phyloP scores from a whole-genome alignment of 1,140 invertebrate species.

The Araneus ventricosus region DNA sequence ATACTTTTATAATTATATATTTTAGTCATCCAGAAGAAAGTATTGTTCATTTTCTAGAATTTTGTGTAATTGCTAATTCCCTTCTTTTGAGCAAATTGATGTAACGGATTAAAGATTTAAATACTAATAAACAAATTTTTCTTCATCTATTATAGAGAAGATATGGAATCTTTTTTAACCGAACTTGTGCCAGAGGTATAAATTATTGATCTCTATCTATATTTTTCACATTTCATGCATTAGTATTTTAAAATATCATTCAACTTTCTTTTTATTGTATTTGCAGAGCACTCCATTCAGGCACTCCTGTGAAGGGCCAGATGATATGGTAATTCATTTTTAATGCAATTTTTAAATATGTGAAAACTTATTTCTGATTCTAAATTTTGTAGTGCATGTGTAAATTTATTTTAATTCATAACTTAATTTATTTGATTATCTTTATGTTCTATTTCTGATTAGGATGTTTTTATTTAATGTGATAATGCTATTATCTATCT shows the following conservation, averaged over 20 bases:
- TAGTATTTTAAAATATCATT: background rate
- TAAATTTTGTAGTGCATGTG: background rate
- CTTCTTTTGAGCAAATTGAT: too few relatives aligned
- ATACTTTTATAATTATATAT: too few relatives aligned
- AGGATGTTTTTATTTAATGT: too few relatives aligned
- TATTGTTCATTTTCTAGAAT: too few relatives aligned
- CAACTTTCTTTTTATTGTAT: conserved; percentile 1
- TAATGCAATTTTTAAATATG: too few relatives aligned
- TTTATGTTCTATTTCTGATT: too few relatives aligned
- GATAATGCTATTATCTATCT: too few relatives aligned
- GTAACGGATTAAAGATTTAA: background rate
- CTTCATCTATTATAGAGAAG: conserved; percentile 84
- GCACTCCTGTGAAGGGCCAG: conserved; percentile 98
- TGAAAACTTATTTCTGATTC: background rate
- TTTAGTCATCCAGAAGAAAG: too few relatives aligned
- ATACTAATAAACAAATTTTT: background rate
- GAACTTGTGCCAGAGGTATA: conserved; percentile 96
- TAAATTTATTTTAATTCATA: too few relatives aligned
- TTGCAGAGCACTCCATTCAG: conserved; percentile 86
- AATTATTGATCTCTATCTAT: background rate
- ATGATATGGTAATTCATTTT: conserved; percentile 92
- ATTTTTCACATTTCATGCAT: background rate
- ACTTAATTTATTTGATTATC: too few relatives aligned
- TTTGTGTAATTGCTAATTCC: too few relatives aligned
- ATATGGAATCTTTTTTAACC: conserved; percentile 99